phyloP scores from a whole-genome alignment of 2,888 invertebrate species.

The Acanthopleura granulata region DNA sequence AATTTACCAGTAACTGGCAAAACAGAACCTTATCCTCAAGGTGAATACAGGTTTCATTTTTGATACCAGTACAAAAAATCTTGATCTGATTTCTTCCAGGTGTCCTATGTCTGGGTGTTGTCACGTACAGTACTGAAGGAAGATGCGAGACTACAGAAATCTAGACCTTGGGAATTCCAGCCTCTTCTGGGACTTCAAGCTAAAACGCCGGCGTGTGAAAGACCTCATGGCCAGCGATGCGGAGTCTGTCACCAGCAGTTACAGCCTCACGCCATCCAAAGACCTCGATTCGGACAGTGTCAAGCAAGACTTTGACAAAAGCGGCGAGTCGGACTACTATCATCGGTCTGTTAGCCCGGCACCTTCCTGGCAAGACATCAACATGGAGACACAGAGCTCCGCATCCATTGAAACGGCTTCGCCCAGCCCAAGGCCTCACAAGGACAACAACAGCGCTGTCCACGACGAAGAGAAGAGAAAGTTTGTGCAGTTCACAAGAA shows the following conservation, averaged over 20 bases:
- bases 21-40: too few relatives aligned
- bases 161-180: slow-evolving; percentile 23
- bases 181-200: slow-evolving; percentile 74
- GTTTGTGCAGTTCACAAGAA: slow-evolving; percentile 26
- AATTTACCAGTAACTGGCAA: too few relatives aligned
- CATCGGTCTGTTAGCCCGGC: slow-evolving; percentile 40
- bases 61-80: too few relatives aligned
- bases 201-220: slow-evolving; percentile 97
- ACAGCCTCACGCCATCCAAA: slow-evolving; percentile 44
- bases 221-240: slow-evolving; percentile 96
- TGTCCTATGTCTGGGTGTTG: too few relatives aligned
- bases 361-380: slow-evolving; percentile 42
- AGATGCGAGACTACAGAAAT: neutral
- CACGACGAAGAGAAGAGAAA: slow-evolving; percentile 5
- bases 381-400: slow-evolving; percentile 23
- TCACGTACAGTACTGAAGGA: too few relatives aligned
- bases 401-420: slow-evolving; percentile 27
- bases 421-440: slow-evolving; percentile 24
- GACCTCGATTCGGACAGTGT: slow-evolving; percentile 29
- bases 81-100: too few relatives aligned
- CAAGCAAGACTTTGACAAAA: neutral
- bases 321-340: slow-evolving; percentile 36
- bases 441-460: too few relatives aligned
- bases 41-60: too few relatives aligned
- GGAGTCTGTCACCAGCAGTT: slow-evolving; percentile 66